These are phyloP conservation scores for Ailurus styani DNA, from an alignment of 2,113 vertebrate genomes.

Conservation along the genomic window DNA sequence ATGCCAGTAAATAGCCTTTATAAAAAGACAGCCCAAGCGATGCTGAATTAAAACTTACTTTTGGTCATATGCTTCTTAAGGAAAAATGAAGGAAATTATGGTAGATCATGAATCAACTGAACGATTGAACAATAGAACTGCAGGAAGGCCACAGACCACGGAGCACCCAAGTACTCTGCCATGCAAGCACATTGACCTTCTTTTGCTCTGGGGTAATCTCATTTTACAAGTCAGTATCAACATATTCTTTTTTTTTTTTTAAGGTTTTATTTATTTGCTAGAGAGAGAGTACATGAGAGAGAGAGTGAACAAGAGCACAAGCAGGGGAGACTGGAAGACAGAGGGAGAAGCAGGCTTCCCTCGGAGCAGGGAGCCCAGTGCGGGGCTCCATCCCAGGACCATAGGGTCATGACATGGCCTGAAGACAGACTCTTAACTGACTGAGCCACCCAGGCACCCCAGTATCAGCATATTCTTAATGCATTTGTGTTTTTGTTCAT, in stretches of 20 bases:
- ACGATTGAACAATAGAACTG: neutral
- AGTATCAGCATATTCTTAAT: neutral
- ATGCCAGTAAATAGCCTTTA: neutral
- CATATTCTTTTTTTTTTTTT: neutral
- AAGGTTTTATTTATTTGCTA: too few species aligned
- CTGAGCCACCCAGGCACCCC: too few species aligned
- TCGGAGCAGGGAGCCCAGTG: too few species aligned
- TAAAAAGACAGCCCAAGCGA: neutral
- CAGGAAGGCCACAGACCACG: neutral
- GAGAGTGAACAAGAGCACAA: too few species aligned
- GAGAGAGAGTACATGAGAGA: too few species aligned
- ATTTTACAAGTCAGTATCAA: neutral
- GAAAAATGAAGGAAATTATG: neutral
- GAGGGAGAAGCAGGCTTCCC: too few species aligned
- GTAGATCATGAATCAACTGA: neutral
- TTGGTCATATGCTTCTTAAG: neutral
- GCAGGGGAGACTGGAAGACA: too few species aligned
- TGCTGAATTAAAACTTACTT: neutral
- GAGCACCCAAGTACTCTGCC: rapidly evolving
- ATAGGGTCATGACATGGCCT: too few species aligned
- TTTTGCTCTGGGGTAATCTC: neutral
- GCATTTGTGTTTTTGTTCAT: neutral
- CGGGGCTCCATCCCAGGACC: too few species aligned
- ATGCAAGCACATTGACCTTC: rapidly evolving
- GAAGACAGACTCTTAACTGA: too few species aligned